Evolutionary conservation across 2,113 vertebrate species (phyloP), one percentile per base, ranked within the genome.

Genomic region (Baryphthengus martii): DNA sequence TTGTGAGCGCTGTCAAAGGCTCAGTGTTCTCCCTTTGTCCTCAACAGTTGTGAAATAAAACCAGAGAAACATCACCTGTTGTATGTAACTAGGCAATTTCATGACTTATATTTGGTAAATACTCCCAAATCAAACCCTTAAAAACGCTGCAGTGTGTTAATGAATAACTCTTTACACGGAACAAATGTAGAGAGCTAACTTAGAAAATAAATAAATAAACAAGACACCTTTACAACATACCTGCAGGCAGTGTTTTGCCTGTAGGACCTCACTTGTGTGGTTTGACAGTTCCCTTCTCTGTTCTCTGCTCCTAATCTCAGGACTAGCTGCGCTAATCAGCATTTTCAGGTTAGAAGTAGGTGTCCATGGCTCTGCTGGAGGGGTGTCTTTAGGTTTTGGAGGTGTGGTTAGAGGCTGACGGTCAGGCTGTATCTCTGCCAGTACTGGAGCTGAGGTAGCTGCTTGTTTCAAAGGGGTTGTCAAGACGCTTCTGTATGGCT

Each of bases 311-410:
- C 99, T 98, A 84, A 99, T 99, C 97, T 99, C 99, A 0, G 99
- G 99, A 96, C 99, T 99, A 35, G 99, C 99, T 0, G 99, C 99
- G 12, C 98, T 99, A 83, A 99, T 99, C 50, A 99, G 98, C 98
- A 99, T 99, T 95, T 99, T 99, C 9, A 99, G 97, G 97, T 99
- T 99, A 37, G 99, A 99, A 5, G 99, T 99, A 0, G 99, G 99
- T 1, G 99, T 99, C 99, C 99, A 99, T 50, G 99, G 99, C 31
- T 99, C 99, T 8, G 97, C 98, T 12, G 97, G 97, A 31, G 96
- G 84, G 7, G 23, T 83, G 62, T 99, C 98, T 52, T 97, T 97
- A 39, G 98, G 98, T 63, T 99, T 99, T 68, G 99, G 98, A 9
- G 99, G 99, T 1, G 99, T 99, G 19, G 98, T 97, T 65, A 99